Conservation (phyloP, 2,888 invertebrate species). For the Cataglyphis cursor region DNA sequence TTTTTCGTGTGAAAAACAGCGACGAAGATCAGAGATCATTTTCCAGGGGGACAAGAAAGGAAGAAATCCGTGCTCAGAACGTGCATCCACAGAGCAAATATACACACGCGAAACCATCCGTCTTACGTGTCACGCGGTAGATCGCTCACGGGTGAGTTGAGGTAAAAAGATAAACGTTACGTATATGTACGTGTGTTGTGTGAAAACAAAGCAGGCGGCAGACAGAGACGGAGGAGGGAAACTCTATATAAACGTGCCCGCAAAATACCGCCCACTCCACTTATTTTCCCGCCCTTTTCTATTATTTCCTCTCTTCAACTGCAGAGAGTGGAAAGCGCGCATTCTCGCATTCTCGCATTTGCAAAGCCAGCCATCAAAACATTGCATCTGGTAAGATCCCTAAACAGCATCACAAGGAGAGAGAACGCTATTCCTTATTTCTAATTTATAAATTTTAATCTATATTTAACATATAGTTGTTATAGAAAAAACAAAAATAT, state of each 20-base stretch:
- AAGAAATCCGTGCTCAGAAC: conserved; percentile 12
- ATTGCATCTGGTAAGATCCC: not conserved
- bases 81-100: conserved; percentile 14
- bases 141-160: conserved; percentile 49
- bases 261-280: conserved; percentile 52
- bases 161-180: conserved; percentile 43
- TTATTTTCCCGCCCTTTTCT: conserved; percentile 53
- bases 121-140: conserved; percentile 62
- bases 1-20: conserved; percentile 46
- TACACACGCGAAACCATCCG: conserved; percentile 38
- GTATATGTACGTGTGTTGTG: not conserved
- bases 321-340: conserved; percentile 40
- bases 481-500: not conserved
- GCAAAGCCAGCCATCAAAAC: not conserved
- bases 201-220: conserved; percentile 19
- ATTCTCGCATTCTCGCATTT: conserved; percentile 15
- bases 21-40: conserved; percentile 33
- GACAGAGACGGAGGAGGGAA: conserved; percentile 24
- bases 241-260: conserved; percentile 48
- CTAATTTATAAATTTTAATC: not conserved
- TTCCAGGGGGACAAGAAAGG: conserved; percentile 30
- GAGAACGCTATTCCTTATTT: not conserved
- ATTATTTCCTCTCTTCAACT: conserved; percentile 48
- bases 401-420: not conserved
- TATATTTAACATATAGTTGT: not conserved